Conservation (phyloP, 2,888 invertebrate species). For the Rhagophthalmus giganteus region DNA sequence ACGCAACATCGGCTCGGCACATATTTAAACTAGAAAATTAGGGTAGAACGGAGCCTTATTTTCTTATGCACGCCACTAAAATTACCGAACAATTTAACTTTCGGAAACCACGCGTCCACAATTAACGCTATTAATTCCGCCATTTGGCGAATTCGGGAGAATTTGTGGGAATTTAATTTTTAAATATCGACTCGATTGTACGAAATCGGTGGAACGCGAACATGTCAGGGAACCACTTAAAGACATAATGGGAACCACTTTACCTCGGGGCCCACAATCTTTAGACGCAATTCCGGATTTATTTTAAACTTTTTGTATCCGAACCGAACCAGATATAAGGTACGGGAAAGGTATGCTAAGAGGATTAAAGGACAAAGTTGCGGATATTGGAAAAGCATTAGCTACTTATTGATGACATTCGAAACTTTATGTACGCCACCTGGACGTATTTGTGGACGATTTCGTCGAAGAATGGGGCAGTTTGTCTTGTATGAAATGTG, state of each 20-base stretch:
- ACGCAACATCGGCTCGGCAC: slow-evolving; percentile 50
- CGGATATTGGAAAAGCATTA: slow-evolving; percentile 35
- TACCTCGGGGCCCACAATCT: slow-evolving; percentile 32
- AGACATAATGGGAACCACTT: slow-evolving; percentile 35
- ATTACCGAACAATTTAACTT: slow-evolving; percentile 18
- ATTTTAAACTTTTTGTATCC: slow-evolving; percentile 19
- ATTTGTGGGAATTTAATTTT: no score
- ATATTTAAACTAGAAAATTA: slow-evolving; percentile 37
- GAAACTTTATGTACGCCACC: slow-evolving; percentile 30
- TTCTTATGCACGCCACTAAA: slow-evolving; percentile 24
- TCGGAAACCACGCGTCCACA: slow-evolving; percentile 20
- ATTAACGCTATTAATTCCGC: slow-evolving; percentile 8
- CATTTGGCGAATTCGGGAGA: slow-evolving; percentile 10
- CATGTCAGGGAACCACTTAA: slow-evolving; percentile 41
- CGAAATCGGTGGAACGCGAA: slow-evolving; percentile 31
- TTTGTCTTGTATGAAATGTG: slow-evolving; percentile 24
- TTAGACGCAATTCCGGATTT: slow-evolving; percentile 36
- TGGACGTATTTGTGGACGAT: slow-evolving; percentile 25
- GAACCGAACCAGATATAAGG: slow-evolving; percentile 8
- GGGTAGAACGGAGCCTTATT: slow-evolving; percentile 29
- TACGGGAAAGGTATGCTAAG: slow-evolving; percentile 29
- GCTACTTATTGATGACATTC: slow-evolving; percentile 32
- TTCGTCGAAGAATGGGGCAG: slow-evolving; percentile 8
- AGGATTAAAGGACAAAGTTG: slow-evolving; percentile 36
- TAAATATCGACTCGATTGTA: slow-evolving; percentile 22